phyloP scores from a whole-genome alignment of 2,113 vertebrate genomes.

The Gambusia holbrooki region DNA sequence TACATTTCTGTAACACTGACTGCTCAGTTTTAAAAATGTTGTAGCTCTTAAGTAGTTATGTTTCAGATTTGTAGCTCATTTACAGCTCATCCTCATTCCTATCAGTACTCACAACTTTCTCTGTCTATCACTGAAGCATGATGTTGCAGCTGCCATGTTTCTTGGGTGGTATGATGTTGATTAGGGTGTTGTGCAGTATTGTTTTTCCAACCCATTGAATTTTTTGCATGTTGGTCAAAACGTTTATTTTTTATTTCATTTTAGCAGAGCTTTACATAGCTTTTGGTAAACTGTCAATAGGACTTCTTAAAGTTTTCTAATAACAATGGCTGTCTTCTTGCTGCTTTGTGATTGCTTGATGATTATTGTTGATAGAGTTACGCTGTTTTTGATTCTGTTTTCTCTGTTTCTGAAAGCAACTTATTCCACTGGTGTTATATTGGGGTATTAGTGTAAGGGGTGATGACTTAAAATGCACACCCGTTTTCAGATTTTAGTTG shows the following conservation, averaged over 20 bases:
- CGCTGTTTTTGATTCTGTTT: too few relatives aligned
- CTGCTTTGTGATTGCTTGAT: too few relatives aligned
- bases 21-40: not conserved
- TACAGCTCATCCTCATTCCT: not conserved
- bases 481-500: too few relatives aligned
- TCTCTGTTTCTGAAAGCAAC: too few relatives aligned
- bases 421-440: too few relatives aligned
- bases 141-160: not conserved
- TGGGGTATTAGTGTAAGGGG: too few relatives aligned
- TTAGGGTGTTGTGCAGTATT: not conserved
- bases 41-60: not conserved
- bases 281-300: not conserved
- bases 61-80: not conserved
- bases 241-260: not conserved
- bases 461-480: too few relatives aligned
- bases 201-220: too few relatives aligned
- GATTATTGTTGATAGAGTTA: too few relatives aligned
- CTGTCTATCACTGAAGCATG: not conserved
- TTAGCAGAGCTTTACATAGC: not conserved
- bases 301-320: too few relatives aligned
- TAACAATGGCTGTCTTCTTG: too few relatives aligned
- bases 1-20: conserved; percentile 1
- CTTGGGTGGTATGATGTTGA: not conserved
- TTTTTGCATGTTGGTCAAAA: not conserved
- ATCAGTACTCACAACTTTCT: not conserved